Conservation (phyloP, 2,888 invertebrate species). For the Electrophaes corylata region DNA sequence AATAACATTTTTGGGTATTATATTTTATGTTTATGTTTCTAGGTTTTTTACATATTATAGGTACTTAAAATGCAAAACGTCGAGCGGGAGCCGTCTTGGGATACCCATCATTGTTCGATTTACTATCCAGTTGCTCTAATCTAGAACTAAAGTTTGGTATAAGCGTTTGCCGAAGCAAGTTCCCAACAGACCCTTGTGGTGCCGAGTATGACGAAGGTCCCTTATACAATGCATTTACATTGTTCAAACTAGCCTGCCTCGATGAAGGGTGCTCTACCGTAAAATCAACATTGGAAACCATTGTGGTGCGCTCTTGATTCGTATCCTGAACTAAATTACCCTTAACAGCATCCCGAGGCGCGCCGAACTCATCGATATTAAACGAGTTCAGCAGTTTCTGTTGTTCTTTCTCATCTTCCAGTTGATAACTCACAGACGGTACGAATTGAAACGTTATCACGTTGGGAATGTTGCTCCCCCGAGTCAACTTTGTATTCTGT, state of each 20-base stretch:
- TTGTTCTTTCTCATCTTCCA: constrained; percentile 69
- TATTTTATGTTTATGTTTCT: too few species aligned
- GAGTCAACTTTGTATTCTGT: constrained; percentile 28
- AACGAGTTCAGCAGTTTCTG: constrained; percentile 63
- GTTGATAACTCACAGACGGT: constrained; percentile 69
- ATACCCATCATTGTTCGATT: constrained; percentile 56
- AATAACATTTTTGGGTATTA: too few species aligned
- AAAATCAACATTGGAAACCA: constrained; percentile 59
- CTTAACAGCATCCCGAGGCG: constrained; percentile 50
- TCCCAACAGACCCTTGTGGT: constrained; percentile 72
- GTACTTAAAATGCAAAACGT: constrained; percentile 53
- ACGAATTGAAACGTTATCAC: constrained; percentile 63
- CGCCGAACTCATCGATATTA: constrained; percentile 64
- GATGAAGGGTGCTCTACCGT: constrained; percentile 58
- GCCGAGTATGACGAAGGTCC: constrained; percentile 77
- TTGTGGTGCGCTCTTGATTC: constrained; percentile 45
- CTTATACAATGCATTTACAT: constrained; percentile 57
- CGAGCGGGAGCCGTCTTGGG: constrained; percentile 58
- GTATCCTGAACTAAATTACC: constrained; percentile 43
- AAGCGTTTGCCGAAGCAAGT: constrained; percentile 50
- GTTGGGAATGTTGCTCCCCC: constrained; percentile 46
- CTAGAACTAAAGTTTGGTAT: constrained; percentile 54
- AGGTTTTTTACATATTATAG: too few species aligned
- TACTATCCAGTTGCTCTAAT: constrained; percentile 66
- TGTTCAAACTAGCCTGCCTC: constrained; percentile 48